These are phyloP conservation scores for Percopsis omiscomaycus DNA, from an alignment of 2,797 vertebrate species.

Conservation along the genomic window DNA sequence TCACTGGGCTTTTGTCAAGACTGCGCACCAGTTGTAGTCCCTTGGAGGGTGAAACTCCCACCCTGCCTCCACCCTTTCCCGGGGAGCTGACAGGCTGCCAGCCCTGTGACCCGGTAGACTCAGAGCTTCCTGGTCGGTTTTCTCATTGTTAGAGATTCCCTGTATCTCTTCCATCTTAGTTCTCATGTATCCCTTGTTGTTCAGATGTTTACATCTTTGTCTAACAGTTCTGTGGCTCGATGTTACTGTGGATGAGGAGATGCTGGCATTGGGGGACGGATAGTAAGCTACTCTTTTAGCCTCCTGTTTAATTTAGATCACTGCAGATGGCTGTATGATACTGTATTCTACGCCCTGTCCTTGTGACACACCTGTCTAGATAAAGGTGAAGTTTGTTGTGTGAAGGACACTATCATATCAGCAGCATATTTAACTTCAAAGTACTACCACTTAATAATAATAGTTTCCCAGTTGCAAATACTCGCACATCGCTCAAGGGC, in stretches of 20 bases:
- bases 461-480: conserved; percentile 16
- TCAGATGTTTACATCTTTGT: conserved; percentile 60
- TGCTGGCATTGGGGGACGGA: too few species aligned
- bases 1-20: conserved; percentile 51
- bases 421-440: conserved; percentile 21
- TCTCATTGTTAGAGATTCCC: conserved; percentile 19
- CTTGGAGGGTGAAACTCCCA: conserved; percentile 18
- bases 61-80: conserved; percentile 19
- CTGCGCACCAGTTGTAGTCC: conserved; percentile 51
- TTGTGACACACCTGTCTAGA: conserved; percentile 11
- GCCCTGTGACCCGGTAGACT: conserved; percentile 27
- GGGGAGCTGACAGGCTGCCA: conserved; percentile 27
- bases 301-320: conserved; percentile 23
- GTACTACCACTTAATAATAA: too few species aligned
- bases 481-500: conserved; percentile 1
- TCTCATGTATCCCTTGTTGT: conserved; percentile 37
- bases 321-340: conserved; percentile 26
- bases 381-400: conserved; percentile 4
- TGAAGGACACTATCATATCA: conserved; percentile 11
- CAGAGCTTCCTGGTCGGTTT: conserved; percentile 35
- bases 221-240: conserved; percentile 15
- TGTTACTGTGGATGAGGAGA: not conserved
- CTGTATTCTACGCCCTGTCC: conserved; percentile 13
- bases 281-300: conserved; percentile 14
- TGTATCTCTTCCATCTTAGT: conserved; percentile 34